Evolutionary conservation across 2,888 invertebrate genomes (phyloP).

Genomic region (Sarcophaga variegata): DNA sequence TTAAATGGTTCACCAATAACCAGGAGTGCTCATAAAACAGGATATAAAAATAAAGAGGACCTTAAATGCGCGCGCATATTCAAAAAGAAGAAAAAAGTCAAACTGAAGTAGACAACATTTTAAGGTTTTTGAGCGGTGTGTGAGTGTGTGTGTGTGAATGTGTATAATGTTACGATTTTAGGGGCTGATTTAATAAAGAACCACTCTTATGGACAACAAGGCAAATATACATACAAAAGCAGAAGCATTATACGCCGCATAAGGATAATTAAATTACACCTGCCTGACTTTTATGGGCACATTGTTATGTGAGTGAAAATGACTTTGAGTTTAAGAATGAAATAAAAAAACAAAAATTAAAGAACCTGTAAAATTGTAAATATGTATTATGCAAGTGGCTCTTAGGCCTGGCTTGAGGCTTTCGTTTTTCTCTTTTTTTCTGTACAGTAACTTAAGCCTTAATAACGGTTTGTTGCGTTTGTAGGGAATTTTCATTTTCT

Average conservation of each 20-base stretch:
- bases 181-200: conserved; percentile 58
- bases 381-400: conserved; percentile 17
- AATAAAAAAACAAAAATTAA: conserved; percentile 2
- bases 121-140: neutral
- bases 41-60: conserved; percentile 56
- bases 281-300: conserved; percentile 46
- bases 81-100: conserved; percentile 17
- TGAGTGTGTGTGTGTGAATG: neutral
- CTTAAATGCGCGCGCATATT: conserved; percentile 62
- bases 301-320: conserved; percentile 10
- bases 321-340: conserved; percentile 25
- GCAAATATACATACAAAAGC: neutral
- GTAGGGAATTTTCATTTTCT: neutral
- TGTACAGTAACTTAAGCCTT: neutral
- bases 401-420: conserved; percentile 8
- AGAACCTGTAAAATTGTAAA: conserved; percentile 48
- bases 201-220: neutral
- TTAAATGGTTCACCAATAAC: conserved; percentile 57
- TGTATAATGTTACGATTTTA: conserved; percentile 59
- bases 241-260: neutral
- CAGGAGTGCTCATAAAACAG: conserved; percentile 50
- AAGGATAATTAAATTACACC: conserved; percentile 68
- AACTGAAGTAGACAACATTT: conserved; percentile 19
- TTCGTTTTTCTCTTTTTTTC: neutral
- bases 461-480: neutral